Base-by-base conservation (phyloP, 2,888 invertebrate species). In the Xestia sexstrigata region DNA sequence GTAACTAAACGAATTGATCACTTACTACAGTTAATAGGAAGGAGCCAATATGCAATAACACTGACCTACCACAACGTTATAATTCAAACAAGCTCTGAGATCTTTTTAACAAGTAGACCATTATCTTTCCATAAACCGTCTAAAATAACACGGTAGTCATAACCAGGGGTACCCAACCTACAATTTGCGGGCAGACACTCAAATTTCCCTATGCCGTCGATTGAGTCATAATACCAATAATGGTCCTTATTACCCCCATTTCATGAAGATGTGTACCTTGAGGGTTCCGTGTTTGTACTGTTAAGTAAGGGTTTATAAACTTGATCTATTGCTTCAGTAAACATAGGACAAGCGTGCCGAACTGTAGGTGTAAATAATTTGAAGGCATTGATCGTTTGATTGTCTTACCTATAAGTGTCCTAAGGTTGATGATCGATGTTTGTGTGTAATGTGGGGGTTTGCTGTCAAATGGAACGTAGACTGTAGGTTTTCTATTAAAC, bases 171-270 rank as follows among this genome's bases (percentile, higher is more conserved):
- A 88, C 82, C 82, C 82, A 86, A 94, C 95, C 93, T 93, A 94
- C 92, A 94, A 95, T 95, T 95, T 95, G 89, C 90, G 84, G 89
- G 87, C 92, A 94, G 94, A 95, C 94, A 94, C 94, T 95, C 91
- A 85, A 92, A 91, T 91, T 92, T 92, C 90, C 90, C 90, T 88
- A 88, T 89, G 88, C 90, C 89, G 91, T 93, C 94, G 92, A 96
- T 96, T 95, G 95, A 96, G 96, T 94, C 95, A 96, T 96, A 95
- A 95, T 92, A 89, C 90, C 90, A 90, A 91, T 94, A 94, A 93
- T 92, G 91, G 91, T 11, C 26, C 78, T 72, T 78, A 78, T 78
- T 78, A 73, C 88, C 89, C 87, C 72, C 92, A 87, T 90, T 93
- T 92, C 89, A 92, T 90, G 91, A 94, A 93, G 93, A 94, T 93